A percentile compares a stretch with the other conserved stretches of the same genome.
These are phyloP conservation scores for Holothuria leucospilota DNA, from an alignment of 53 echinoderm and acorn worm genomes.

Conservation along the genomic window DNA sequence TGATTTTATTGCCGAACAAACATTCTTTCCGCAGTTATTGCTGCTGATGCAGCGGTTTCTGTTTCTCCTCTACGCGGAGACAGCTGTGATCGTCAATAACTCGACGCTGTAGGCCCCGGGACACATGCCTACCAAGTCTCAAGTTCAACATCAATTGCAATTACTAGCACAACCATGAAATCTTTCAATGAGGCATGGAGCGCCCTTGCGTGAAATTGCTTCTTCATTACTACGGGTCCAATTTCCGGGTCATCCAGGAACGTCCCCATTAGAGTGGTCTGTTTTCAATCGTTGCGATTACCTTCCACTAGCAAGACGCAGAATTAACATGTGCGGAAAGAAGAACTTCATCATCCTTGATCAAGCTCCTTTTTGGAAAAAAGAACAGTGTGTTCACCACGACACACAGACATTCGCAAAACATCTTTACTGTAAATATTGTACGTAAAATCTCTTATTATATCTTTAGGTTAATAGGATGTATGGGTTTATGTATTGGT, in stretches of 20 bases:
- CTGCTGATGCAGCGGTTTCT: slow-evolving; percentile 14
- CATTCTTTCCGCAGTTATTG: slow-evolving; percentile 40
- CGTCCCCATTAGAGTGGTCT: too few relatives aligned
- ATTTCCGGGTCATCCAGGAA: slow-evolving; percentile 20
- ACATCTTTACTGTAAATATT: too few relatives aligned
- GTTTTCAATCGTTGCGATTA: too few relatives aligned
- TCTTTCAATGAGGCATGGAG: slow-evolving; percentile 10
- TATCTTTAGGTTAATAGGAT: too few relatives aligned
- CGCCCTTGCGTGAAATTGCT: slow-evolving; percentile 9
- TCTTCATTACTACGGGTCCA: slow-evolving; percentile 20
- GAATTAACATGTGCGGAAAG: too few relatives aligned
- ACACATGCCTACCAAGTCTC: slow-evolving; percentile 34
- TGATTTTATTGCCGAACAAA: slow-evolving; percentile 40
- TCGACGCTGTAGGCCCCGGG: slow-evolving; percentile 24
- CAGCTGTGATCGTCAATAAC: slow-evolving; percentile 32
- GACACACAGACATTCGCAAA: too few relatives aligned
- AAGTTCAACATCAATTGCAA: slow-evolving; percentile 14
- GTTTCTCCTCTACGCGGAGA: slow-evolving; percentile 21
- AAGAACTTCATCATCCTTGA: too few relatives aligned
- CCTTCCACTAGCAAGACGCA: too few relatives aligned
- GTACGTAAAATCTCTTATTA: too few relatives aligned
- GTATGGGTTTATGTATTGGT: too few relatives aligned
- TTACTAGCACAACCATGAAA: slow-evolving; percentile 16
- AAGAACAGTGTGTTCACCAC: too few relatives aligned
- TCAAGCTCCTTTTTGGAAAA: too few relatives aligned